phyloP scores from a whole-genome alignment of 37 sponge, comb jelly and placozoan genomes.

The Diacarnus erythraeanus region DNA sequence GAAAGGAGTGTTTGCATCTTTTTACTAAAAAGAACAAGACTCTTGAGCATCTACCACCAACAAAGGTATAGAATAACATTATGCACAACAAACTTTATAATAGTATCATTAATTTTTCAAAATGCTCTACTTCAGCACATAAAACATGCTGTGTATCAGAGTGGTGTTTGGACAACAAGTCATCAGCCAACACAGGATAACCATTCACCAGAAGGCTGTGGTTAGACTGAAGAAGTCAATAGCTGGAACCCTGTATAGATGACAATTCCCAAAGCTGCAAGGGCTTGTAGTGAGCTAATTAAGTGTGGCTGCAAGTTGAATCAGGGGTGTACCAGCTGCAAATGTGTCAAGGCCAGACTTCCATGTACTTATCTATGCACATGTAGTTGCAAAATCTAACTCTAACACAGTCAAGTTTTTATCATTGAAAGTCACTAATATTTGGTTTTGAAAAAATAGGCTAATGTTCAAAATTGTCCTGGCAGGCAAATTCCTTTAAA shows the following conservation, averaged over 20 bases:
- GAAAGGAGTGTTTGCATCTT: not conserved
- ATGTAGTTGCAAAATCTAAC: not conserved
- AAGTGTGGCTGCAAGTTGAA: conserved; percentile 5
- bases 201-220: not conserved
- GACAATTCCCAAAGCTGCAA: not conserved
- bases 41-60: not conserved
- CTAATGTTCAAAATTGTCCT: not conserved
- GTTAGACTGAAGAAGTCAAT: not conserved
- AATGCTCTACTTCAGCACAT: conserved; percentile 4
- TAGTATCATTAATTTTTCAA: not conserved
- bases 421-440: too few relatives aligned
- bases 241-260: not conserved
- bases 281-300: not conserved
- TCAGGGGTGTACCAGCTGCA: conserved; percentile 5
- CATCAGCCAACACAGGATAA: not conserved
- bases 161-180: not conserved
- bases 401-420: not conserved
- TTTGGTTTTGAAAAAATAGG: too few relatives aligned
- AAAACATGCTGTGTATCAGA: not conserved
- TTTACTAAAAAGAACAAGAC: conserved; percentile 6
- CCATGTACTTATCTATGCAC: conserved; percentile 11
- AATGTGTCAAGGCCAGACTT: not conserved
- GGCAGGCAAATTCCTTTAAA: not conserved
- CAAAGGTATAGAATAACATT: not conserved
- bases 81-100: not conserved